A percentile compares a stretch with the other conserved stretches of the same genome.
These are phyloP conservation scores for Pseudonaja textilis DNA, from an alignment of 2,113 vertebrate species.

Conservation along the genomic window DNA sequence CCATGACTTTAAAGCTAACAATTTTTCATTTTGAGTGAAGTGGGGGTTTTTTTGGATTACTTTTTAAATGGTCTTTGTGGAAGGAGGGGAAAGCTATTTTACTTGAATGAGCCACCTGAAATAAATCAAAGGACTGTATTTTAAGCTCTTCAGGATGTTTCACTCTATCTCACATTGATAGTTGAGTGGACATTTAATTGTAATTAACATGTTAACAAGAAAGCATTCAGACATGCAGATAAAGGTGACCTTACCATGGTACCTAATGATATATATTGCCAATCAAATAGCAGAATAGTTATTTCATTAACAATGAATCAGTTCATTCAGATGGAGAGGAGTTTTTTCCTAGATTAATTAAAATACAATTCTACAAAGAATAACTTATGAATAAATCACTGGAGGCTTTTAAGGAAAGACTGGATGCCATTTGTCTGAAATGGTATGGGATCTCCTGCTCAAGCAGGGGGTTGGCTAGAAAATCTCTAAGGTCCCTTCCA, in stretches of 20 bases:
- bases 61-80: neutral
- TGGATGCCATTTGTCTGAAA: neutral
- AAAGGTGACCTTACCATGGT: neutral
- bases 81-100: neutral
- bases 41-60: neutral
- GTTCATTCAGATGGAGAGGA: neutral
- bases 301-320: neutral
- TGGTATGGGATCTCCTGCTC: neutral
- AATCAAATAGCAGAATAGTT: neutral
- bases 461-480: neutral
- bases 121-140: neutral
- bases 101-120: neutral
- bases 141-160: neutral
- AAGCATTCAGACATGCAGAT: neutral
- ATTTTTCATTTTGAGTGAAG: neutral
- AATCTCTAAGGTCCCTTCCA: neutral
- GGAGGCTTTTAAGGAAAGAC: neutral
- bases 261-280: neutral
- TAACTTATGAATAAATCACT: neutral
- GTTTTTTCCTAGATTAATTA: neutral
- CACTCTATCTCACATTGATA: conserved; percentile 4
- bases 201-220: conserved; percentile 14
- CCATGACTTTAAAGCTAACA: neutral
- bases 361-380: neutral
- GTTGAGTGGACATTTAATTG: neutral